Evolutionary conservation across 2,888 invertebrate genomes (phyloP).

Genomic region (Bombyx huttoni): DNA sequence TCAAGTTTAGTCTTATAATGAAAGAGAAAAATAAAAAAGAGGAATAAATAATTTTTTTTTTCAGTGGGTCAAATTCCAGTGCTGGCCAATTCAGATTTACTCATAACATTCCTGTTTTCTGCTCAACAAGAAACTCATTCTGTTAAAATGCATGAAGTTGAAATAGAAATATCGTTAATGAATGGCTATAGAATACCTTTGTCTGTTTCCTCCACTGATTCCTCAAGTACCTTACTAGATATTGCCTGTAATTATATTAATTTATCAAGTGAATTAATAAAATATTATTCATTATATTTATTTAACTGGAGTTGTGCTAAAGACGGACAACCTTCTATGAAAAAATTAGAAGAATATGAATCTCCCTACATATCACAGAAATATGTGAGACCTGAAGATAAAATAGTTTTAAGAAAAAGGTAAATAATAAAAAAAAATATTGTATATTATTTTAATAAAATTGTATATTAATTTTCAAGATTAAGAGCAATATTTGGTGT

Average conservation of each 20-base stretch:
- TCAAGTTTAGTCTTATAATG: no score
- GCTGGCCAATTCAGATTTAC: constrained; percentile 83
- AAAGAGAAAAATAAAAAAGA: neutral
- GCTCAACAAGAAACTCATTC: constrained; percentile 92
- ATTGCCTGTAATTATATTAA: constrained; percentile 87
- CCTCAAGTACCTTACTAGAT: constrained; percentile 86
- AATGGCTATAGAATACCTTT: constrained; percentile 89
- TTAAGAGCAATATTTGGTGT: neutral
- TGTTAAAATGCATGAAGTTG: constrained; percentile 78
- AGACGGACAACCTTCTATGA: constrained; percentile 80
- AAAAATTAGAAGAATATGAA: constrained; percentile 96
- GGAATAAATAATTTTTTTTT: constrained; percentile 19
- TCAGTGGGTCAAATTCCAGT: constrained; percentile 89
- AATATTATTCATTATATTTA: constrained; percentile 92
- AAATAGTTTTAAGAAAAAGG: constrained; percentile 91
- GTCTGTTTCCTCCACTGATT: constrained; percentile 84
- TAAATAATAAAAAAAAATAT: constrained; percentile 27
- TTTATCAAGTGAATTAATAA: constrained; percentile 82
- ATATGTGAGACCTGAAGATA: constrained; percentile 79
- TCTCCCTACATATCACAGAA: constrained; percentile 95
- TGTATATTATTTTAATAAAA: neutral
- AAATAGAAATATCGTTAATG: constrained; percentile 87
- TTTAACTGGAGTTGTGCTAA: constrained; percentile 83
- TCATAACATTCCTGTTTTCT: constrained; percentile 89
- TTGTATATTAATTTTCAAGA: no score